Evolutionary conservation across 2,888 invertebrate genomes (phyloP).

Genomic region (Caenorhabditis imperialis): DNA sequence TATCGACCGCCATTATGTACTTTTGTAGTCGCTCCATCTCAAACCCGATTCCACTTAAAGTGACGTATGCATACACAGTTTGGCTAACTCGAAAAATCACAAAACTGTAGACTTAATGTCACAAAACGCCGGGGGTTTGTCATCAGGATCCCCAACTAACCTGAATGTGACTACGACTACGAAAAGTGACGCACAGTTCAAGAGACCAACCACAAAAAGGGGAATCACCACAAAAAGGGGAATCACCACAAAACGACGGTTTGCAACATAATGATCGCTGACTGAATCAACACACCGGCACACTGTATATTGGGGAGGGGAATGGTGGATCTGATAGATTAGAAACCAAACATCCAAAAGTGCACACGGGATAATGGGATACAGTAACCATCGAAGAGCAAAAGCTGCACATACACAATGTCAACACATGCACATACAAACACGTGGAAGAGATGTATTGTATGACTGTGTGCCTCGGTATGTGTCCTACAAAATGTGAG

Average conservation of each 20-base stretch:
- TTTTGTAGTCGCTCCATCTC: too few species aligned
- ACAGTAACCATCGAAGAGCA: constrained; percentile 19
- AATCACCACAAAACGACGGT: background rate
- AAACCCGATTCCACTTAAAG: too few species aligned
- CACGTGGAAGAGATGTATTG: constrained; percentile 17
- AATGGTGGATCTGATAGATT: constrained; percentile 9
- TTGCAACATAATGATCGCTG: constrained; percentile 29
- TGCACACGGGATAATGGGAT: background rate
- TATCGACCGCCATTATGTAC: too few species aligned
- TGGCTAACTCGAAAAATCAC: background rate
- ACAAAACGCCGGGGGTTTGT: constrained; percentile 16
- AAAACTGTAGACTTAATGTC: background rate
- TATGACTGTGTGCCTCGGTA: background rate
- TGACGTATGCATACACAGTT: background rate
- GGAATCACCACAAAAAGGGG: background rate
- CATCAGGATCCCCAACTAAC: constrained; percentile 1
- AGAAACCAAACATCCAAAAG: constrained; percentile 44
- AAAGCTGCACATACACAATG: constrained; percentile 16
- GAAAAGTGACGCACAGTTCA: constrained; percentile 38
- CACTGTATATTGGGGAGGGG: constrained; percentile 16
- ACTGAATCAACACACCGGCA: constrained; percentile 21
- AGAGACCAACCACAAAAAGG: constrained; percentile 14
- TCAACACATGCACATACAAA: constrained; percentile 2
- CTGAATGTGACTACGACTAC: constrained; percentile 14
- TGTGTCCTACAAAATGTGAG: constrained; percentile 7